Base-by-base conservation (phyloP, 1,140 invertebrate genomes). In the Orius laevigatus region DNA sequence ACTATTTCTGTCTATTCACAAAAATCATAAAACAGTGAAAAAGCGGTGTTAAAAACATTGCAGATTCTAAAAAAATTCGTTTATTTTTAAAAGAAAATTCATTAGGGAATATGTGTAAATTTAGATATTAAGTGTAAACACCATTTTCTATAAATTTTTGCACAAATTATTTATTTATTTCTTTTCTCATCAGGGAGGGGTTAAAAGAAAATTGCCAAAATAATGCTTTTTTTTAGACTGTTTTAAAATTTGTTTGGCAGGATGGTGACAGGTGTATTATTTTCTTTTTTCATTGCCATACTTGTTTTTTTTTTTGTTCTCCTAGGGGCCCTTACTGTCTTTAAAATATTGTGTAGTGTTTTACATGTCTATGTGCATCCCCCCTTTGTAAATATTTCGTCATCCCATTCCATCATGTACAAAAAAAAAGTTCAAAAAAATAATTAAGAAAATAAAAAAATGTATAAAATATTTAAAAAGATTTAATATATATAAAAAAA, bases 341-440 rank as follows among this genome's bases (percentile, higher is more conserved):
- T 25, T 25, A 25, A 25, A 46, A 33, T 48, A 39, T 39, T 20
- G 20, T 39, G 46, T 39, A 40, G 36, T 48, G 31, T 48, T 40
- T 48, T 48, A 20, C 19, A 36, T 48, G 20, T 48, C 36, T 48
- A 36, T 39, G 34, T 18, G n/a, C 15, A 48, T 40, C 46, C 36
- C 33, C 46, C 46, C 46, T 32, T 48, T 48, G 46, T 48, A 48
- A 38, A 48, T 48, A 48, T 32, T 32, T 48, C 34, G 46, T 39
- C 34, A 48, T 38, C 36, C 46, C 46, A 48, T 48, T 48, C 46
- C 46, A 48, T 38, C 25, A 48, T 48, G 46, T 48, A 48, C 16
- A 48, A 48, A 48, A 20, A n/a, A 25, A 19, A 40, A 48, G 15
- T 14, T 38, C 36, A 48, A 20, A 48, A 38, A 48, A 48, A 46